These are phyloP conservation scores for Clistopyga incitator DNA, from an alignment of 2,888 invertebrate species.

Conservation along the genomic window DNA sequence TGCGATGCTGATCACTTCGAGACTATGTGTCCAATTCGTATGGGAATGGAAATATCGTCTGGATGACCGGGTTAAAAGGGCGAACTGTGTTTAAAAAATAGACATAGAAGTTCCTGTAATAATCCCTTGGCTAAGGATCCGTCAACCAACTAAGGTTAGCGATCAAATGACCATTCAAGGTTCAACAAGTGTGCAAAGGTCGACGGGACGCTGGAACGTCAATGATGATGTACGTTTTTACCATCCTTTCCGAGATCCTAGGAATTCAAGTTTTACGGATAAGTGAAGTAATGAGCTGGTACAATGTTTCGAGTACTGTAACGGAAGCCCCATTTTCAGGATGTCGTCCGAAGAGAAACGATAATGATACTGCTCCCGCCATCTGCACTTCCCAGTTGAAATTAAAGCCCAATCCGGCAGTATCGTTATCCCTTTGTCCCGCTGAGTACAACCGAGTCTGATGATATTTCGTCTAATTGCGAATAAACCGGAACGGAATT, in stretches of 20 bases:
- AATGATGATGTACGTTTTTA: neutral
- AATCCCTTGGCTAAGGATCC: no score
- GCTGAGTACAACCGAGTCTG: constrained; percentile 1
- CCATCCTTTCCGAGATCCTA: neutral
- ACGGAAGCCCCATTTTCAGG: neutral
- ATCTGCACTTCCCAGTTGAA: neutral
- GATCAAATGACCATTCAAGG: no score
- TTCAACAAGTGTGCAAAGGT: no score
- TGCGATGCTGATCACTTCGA: neutral
- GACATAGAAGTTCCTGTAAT: no score
- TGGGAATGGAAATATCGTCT: neutral
- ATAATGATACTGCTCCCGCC: constrained; percentile 11
- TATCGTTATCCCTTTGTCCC: constrained; percentile 13
- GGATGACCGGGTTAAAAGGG: neutral
- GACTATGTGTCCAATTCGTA: neutral
- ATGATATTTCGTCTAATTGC: constrained; percentile 34
- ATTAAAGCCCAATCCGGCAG: constrained; percentile 17
- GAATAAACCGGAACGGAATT: constrained; percentile 39
- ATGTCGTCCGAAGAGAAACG: neutral
- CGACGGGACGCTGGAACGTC: neutral
- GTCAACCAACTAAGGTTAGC: no score
- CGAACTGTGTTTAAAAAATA: no score
- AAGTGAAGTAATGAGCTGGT: neutral
- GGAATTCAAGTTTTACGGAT: neutral
- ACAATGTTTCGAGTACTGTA: neutral